Percentiles rank a stretch among this genome's conserved stretches.
phyloP scores from a whole-genome alignment of 2,888 invertebrate species.

The Drosophila setosimentum region DNA sequence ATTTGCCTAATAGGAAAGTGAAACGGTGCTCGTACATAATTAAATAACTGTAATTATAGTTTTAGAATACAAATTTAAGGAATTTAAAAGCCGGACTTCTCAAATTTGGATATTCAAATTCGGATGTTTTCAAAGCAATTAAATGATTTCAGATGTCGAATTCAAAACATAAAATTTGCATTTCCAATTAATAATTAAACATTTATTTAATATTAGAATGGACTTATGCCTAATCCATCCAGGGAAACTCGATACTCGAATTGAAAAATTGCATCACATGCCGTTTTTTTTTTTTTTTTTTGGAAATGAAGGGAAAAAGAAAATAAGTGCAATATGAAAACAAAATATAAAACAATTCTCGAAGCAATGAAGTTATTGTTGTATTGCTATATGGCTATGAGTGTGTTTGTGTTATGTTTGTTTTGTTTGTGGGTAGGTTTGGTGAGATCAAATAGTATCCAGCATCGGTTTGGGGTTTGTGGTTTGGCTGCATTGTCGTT shows the following conservation, averaged over 20 bases:
- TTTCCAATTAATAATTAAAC: not conserved
- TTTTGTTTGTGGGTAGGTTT: conserved; percentile 16
- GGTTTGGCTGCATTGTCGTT: conserved; percentile 32
- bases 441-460: conserved; percentile 8
- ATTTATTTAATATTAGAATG: not conserved
- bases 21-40: not conserved
- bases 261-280: not conserved
- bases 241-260: not conserved
- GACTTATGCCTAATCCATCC: not conserved
- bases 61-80: not conserved
- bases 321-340: conserved; percentile 17
- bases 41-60: not conserved
- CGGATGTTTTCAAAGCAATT: not conserved
- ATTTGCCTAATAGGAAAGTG: not conserved
- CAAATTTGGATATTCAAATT: not conserved
- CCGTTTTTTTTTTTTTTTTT: not conserved
- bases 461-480: conserved; percentile 29
- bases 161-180: not conserved
- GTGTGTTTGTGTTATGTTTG: conserved; percentile 11
- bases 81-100: not conserved
- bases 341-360: conserved; percentile 30
- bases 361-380: conserved; percentile 52
- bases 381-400: not conserved
- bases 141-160: not conserved
- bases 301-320: not conserved